These are phyloP conservation scores for Rhinophrynus dorsalis DNA, from an alignment of 2,797 vertebrate genomes.

Conservation along the genomic window DNA sequence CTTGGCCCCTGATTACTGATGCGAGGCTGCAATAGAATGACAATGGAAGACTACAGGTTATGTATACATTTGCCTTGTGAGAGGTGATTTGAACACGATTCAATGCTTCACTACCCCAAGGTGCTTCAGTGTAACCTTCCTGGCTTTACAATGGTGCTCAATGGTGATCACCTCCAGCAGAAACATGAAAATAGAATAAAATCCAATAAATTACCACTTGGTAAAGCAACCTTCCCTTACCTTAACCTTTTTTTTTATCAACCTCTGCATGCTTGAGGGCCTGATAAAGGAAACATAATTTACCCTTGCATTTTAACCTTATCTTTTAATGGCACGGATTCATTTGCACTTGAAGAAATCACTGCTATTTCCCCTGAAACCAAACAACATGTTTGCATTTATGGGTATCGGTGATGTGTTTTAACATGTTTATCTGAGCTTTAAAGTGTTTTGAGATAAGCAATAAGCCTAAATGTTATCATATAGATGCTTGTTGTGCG, in stretches of 20 bases:
- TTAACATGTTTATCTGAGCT: too few relatives aligned
- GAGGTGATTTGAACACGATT: slow-evolving; percentile 48
- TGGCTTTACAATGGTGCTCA: slow-evolving; percentile 35
- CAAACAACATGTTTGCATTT: too few relatives aligned
- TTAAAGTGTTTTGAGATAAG: too few relatives aligned
- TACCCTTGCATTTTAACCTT: background rate
- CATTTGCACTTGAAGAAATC: slow-evolving; percentile 23
- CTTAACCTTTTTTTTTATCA: slow-evolving; percentile 37
- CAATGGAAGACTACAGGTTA: slow-evolving; percentile 56
- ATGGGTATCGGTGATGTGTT: too few relatives aligned
- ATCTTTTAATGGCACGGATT: background rate
- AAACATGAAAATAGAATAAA: slow-evolving; percentile 32
- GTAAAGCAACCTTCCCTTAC: slow-evolving; percentile 20
- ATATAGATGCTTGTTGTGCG: too few relatives aligned
- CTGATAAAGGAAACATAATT: slow-evolving; percentile 11
- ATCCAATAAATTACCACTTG: background rate
- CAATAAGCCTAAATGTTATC: too few relatives aligned
- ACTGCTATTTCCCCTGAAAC: too few relatives aligned
- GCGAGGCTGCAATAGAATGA: slow-evolving; percentile 77
- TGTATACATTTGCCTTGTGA: slow-evolving; percentile 46
- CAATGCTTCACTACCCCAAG: slow-evolving; percentile 47
- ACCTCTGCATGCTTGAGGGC: slow-evolving; percentile 11
- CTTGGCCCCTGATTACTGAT: slow-evolving; percentile 94
- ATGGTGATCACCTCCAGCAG: slow-evolving; percentile 32
- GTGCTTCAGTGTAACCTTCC: slow-evolving; percentile 36